Base-by-base conservation (phyloP, 2,888 invertebrate genomes). In the Conops quadrifasciatus region DNA sequence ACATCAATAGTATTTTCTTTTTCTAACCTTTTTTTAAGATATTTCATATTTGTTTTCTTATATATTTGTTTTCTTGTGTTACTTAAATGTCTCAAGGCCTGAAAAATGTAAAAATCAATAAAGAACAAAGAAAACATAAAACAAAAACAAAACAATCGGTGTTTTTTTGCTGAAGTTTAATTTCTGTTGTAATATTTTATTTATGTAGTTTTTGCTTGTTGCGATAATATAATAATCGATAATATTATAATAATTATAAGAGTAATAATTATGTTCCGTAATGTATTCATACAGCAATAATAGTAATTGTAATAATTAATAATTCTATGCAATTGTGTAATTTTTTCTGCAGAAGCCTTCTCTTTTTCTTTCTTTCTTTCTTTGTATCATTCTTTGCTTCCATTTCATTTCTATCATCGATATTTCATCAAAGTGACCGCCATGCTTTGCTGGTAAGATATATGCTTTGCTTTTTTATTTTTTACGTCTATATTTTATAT, bases 211-310 rank as follows among this genome's bases (percentile, higher is more conserved):
- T 83, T 82, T 76, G 74, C 81, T 81, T 78, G 75, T 77, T 81
- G 82, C 82, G 83, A 82, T 83, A 81, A 82, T 82, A 82, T 82
- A 83, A 81, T 81, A 80, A 82, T 74, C 73, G 75, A 76, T 76
- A 76, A 74, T 71, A 67, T 56, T 53, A 66, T 80, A 81, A 81
- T 80, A 80, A 80, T 80, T 80, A 80, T 81, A 80, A 81, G 78
- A 80, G 78, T 80, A 81, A 79, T 79, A 79, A 80, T 80, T 77
- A 75, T 76, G 58, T 73, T 76, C 76, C 76, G 76, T 82, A 82
- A 75, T 75, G 76, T 77, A 72, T 68, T 77, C 77, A 77, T 77
- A 77, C 76, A 77, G 76, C 75, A 76, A 83, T 82, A 82, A 78
- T 80, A 77, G 79, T 83, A 82, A 80, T 80, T 81, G 77, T 83